phyloP scores from a whole-genome alignment of 2,797 vertebrate genomes.

The Poecilia wingei region DNA sequence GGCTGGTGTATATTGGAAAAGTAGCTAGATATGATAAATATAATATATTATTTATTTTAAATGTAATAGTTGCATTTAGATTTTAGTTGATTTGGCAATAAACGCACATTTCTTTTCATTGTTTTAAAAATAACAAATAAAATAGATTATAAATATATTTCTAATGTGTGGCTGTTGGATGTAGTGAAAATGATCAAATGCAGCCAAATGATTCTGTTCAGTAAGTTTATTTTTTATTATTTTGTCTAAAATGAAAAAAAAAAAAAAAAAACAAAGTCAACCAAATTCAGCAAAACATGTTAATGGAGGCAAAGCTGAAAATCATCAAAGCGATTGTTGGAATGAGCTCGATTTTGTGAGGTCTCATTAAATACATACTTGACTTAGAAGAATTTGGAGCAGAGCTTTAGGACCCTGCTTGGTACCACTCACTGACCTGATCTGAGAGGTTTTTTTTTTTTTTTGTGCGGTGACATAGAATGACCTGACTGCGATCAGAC shows the following conservation, averaged over 20 bases:
- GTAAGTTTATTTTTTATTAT: not conserved
- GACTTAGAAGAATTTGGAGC: not conserved
- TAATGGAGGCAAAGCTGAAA: not conserved
- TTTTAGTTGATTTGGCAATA: not conserved
- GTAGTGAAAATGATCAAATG: not conserved
- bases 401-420: not conserved
- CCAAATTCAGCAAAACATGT: not conserved
- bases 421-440: conserved; percentile 4
- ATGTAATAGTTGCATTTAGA: not conserved
- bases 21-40: not conserved
- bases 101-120: not conserved
- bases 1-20: not conserved
- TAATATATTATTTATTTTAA: not conserved
- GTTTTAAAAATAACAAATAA: not conserved
- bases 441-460: not conserved
- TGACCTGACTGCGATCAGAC: conserved; percentile 10
- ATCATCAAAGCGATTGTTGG: not conserved
- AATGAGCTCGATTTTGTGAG: not conserved
- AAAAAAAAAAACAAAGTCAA: not conserved
- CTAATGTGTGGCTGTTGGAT: not conserved
- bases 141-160: not conserved
- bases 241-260: not conserved
- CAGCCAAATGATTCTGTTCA: not conserved
- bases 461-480: not conserved
- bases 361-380: conserved; percentile 1